Evolutionary conservation across 2,888 invertebrate genomes (phyloP).

Genomic region (Oligia fasciuncula): DNA sequence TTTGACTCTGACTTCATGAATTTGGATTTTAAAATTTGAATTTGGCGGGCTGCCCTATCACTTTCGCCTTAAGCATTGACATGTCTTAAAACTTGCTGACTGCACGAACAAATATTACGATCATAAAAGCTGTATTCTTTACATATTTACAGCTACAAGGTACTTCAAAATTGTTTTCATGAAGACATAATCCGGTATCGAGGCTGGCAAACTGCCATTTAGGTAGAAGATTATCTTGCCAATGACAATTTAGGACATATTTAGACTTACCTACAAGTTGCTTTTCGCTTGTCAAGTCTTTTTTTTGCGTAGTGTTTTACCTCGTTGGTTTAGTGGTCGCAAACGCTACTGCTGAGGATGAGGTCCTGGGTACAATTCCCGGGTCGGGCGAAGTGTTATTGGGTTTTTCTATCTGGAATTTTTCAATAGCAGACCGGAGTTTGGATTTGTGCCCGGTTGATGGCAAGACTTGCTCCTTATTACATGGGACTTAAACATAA

Average conservation of each 20-base stretch:
- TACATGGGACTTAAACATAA: not conserved
- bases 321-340: not conserved
- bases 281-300: not conserved
- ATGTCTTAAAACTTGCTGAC: no score
- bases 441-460: not conserved
- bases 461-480: not conserved
- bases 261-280: conserved; percentile 24
- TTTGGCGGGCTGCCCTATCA: no score
- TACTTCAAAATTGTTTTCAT: conserved; percentile 45
- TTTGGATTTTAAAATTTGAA: no score
- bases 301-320: not conserved
- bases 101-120: not conserved
- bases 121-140: not conserved
- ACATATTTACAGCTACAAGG: conserved; percentile 12
- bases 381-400: not conserved
- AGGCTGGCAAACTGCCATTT: conserved; percentile 60
- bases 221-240: conserved; percentile 46
- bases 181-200: conserved; percentile 47
- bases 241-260: conserved; percentile 36
- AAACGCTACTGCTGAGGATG: not conserved
- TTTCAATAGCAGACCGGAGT: not conserved
- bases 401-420: not conserved
- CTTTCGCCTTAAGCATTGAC: no score
- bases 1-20: no score
- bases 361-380: not conserved